These are phyloP conservation scores for Drosophila bifasciata DNA, from an alignment of 1,140 invertebrate genomes.

Conservation along the genomic window DNA sequence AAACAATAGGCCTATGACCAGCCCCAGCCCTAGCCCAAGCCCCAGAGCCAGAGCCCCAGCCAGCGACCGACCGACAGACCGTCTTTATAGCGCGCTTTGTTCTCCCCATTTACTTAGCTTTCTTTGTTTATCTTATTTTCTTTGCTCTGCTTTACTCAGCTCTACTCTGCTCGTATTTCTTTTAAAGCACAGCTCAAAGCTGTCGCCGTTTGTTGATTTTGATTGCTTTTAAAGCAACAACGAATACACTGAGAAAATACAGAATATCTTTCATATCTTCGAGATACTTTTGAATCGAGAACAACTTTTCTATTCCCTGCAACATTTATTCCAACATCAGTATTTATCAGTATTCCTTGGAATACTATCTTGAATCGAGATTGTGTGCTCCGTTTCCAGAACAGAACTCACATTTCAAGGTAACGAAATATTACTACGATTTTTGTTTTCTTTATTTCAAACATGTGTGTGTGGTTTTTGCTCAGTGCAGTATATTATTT, in stretches of 20 bases:
- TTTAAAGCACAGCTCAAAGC: constrained; percentile 65
- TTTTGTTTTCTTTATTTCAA: no score
- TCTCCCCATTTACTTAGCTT: constrained; percentile 53
- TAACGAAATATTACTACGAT: no score
- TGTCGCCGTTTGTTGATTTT: constrained; percentile 53
- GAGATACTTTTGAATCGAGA: no score
- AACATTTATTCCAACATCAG: no score
- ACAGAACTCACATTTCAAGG: no score
- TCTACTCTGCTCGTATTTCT: constrained; percentile 51
- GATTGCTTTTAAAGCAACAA: constrained; percentile 54
- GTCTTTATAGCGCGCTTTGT: constrained; percentile 53
- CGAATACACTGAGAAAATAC: constrained; percentile 13
- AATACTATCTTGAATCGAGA: no score
- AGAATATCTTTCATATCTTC: no score
- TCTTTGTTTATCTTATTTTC: constrained; percentile 67
- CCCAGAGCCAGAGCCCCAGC: no score
- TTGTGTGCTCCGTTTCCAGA: no score
- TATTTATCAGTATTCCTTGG: no score
- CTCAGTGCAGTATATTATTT: constrained; percentile 23
- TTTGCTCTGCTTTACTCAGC: constrained; percentile 7
- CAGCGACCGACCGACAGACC: constrained; percentile 17
- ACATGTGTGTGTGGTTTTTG: no score
- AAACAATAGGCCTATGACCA: constrained; percentile 66
- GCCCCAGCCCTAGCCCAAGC: constrained; percentile 1
- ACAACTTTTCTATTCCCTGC: no score